Conservation (phyloP, 2,888 invertebrate genomes). For the Tricholauxania praeusta region DNA sequence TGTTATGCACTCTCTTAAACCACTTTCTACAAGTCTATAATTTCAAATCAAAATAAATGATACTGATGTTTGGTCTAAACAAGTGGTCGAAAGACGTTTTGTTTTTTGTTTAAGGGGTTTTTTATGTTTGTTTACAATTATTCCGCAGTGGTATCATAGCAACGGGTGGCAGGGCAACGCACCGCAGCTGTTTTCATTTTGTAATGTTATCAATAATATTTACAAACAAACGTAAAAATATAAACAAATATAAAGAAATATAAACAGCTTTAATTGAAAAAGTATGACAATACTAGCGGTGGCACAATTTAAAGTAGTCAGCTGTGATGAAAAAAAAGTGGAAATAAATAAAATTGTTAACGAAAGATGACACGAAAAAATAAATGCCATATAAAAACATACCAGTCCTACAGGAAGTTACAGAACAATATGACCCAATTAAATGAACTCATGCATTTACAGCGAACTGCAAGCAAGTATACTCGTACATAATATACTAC, state of each 20-base stretch:
- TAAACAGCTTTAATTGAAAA: constrained; percentile 15
- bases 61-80: background rate
- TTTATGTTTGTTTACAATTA: constrained; percentile 13
- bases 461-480: background rate
- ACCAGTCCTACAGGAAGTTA: constrained; percentile 60
- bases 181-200: constrained; percentile 11
- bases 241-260: constrained; percentile 1
- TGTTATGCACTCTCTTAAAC: background rate
- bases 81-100: background rate
- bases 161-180: constrained; percentile 14
- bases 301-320: background rate
- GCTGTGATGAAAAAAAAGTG: constrained; percentile 1
- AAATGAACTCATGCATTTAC: constrained; percentile 55
- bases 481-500: too few species aligned
- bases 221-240: constrained; percentile 31
- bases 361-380: constrained; percentile 29
- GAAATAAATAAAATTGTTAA: background rate
- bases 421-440: constrained; percentile 63
- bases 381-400: constrained; percentile 42
- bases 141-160: constrained; percentile 32
- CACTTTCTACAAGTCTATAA: too few species aligned
- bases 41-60: too few species aligned
- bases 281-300: background rate
- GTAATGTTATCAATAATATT: constrained; percentile 23
- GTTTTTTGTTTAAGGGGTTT: background rate